phyloP scores from a whole-genome alignment of 1,140 invertebrate species.

The Ptiloglossa arizonensis region DNA sequence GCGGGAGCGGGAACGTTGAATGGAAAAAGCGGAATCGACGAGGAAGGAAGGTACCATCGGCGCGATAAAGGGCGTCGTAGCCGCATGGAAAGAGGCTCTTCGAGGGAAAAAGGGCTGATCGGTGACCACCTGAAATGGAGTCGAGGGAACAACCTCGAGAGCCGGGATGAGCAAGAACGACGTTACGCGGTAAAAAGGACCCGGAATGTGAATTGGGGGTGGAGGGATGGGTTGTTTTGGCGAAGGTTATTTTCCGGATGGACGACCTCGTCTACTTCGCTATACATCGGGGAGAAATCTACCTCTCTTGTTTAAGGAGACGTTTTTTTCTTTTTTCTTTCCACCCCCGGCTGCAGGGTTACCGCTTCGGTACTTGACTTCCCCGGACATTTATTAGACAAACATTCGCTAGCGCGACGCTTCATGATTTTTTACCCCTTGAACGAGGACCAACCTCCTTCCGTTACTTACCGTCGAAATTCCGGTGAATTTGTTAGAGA shows the following conservation, averaged over 20 bases:
- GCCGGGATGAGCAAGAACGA: constrained; percentile 25
- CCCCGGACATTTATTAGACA: constrained; percentile 71
- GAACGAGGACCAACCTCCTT: too few species aligned
- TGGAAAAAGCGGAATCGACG: constrained; percentile 5
- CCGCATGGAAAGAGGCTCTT: constrained; percentile 27
- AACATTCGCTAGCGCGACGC: constrained; percentile 52
- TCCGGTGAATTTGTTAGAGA: too few species aligned
- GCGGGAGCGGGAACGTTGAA: not conserved
- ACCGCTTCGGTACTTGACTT: constrained; percentile 30
- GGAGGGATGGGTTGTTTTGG: constrained; percentile 69
- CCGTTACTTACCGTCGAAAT: too few species aligned
- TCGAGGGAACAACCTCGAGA: constrained; percentile 36
- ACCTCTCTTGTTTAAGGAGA: constrained; percentile 50
- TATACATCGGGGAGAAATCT: constrained; percentile 61
- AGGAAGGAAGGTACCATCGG: constrained; percentile 28
- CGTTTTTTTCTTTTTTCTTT: not conserved
- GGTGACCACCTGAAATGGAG: constrained; percentile 48
- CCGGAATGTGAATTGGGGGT: constrained; percentile 45
- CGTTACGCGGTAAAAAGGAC: constrained; percentile 58
- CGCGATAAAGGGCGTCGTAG: constrained; percentile 41
- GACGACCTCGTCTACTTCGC: constrained; percentile 66
- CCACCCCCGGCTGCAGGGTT: not conserved
- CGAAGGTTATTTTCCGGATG: constrained; percentile 79
- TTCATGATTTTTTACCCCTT: not conserved
- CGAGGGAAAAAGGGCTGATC: constrained; percentile 45